These are phyloP conservation scores for Tetrapedia diversipes DNA, from an alignment of 2,888 invertebrate genomes.

Conservation along the genomic window DNA sequence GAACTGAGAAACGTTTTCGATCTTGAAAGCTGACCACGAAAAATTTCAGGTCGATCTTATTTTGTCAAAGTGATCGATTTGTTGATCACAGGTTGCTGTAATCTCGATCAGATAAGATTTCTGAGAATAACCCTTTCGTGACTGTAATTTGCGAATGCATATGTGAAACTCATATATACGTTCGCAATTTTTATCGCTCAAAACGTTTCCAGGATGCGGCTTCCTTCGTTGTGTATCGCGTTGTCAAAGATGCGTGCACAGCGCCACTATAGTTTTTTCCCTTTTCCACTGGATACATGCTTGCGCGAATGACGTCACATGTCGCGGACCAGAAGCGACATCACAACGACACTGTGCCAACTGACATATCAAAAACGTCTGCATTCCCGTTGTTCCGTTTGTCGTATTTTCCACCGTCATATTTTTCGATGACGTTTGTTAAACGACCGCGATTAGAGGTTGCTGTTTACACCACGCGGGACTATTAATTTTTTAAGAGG, in stretches of 20 bases:
- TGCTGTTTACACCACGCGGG: not conserved
- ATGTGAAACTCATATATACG: not conserved
- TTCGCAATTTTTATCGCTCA: slow-evolving; percentile 45
- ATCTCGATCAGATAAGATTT: not conserved
- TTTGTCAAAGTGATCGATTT: not conserved
- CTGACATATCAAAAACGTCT: not conserved
- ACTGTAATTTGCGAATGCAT: not conserved
- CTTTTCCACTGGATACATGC: not conserved
- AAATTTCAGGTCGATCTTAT: not conserved
- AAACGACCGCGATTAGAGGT: not conserved
- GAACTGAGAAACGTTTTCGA: slow-evolving; percentile 10
- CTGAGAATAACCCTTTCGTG: not conserved
- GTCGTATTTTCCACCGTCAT: no score
- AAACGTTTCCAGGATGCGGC: slow-evolving; percentile 71
- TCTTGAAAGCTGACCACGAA: slow-evolving; percentile 31
- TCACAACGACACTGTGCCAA: not conserved
- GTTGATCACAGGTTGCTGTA: not conserved
- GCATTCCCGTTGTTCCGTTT: not conserved
- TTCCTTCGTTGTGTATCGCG: slow-evolving; percentile 51
- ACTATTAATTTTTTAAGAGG: slow-evolving; percentile 28
- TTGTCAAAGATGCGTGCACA: slow-evolving; percentile 38
- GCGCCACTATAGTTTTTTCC: slow-evolving; percentile 27
- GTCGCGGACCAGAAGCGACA: not conserved
- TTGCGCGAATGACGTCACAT: not conserved
- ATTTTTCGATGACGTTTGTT: not conserved